Evolutionary conservation across 2,797 vertebrate genomes (phyloP).

Genomic region (Harpagifer antarcticus): DNA sequence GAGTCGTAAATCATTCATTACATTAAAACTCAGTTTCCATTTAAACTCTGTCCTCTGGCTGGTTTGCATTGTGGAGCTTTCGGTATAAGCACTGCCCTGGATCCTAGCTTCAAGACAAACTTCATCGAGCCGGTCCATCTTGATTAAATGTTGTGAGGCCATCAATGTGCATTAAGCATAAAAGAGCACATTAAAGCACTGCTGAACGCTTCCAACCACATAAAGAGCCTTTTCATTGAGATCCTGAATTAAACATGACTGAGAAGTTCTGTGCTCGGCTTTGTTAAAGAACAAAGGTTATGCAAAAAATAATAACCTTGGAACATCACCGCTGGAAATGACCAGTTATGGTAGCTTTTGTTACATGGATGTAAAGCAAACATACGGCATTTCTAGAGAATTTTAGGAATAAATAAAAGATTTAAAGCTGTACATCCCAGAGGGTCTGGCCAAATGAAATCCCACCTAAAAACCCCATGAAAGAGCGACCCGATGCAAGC

Average conservation of each 20-base stretch:
- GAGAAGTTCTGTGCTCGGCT: slow-evolving; percentile 17
- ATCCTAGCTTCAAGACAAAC: slow-evolving; percentile 44
- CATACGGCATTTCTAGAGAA: background rate
- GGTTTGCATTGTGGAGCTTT: slow-evolving; percentile 29
- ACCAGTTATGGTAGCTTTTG: slow-evolving; percentile 19
- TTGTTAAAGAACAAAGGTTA: slow-evolving; percentile 48
- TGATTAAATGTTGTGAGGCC: slow-evolving; percentile 56
- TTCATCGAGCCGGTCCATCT: slow-evolving; percentile 40
- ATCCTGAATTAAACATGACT: slow-evolving; percentile 47
- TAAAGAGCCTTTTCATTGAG: slow-evolving; percentile 62
- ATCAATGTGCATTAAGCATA: slow-evolving; percentile 62
- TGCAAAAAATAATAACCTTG: slow-evolving; percentile 46
- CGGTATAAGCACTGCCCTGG: slow-evolving; percentile 12
- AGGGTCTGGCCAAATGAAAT: slow-evolving; percentile 34
- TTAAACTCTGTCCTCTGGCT: slow-evolving; percentile 40
- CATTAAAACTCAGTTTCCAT: slow-evolving; percentile 44
- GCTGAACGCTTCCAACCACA: slow-evolving; percentile 56
- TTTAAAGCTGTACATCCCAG: slow-evolving; percentile 12
- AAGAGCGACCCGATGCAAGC: slow-evolving; percentile 47
- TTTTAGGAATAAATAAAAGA: slow-evolving; percentile 6
- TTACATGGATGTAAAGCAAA: slow-evolving; percentile 26
- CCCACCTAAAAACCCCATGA: slow-evolving; percentile 30
- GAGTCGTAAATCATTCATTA: slow-evolving; percentile 73
- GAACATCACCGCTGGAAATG: slow-evolving; percentile 41
- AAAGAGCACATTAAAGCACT: slow-evolving; percentile 63